Evolutionary conservation across 2,113 vertebrate genomes (phyloP).

Genomic region (Apteryx mantelli): DNA sequence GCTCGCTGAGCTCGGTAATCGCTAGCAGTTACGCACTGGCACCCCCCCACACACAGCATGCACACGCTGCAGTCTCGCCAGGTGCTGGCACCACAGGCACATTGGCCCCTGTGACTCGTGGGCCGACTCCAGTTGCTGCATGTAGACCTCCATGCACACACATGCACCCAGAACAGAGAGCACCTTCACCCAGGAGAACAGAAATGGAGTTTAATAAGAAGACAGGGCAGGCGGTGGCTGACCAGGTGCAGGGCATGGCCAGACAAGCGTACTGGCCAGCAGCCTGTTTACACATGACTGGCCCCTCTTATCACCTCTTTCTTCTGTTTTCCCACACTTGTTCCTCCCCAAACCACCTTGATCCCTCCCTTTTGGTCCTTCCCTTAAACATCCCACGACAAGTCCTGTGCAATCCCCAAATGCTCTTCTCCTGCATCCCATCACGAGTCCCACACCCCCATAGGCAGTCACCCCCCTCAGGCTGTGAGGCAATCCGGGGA

Average conservation of each 20-base stretch:
- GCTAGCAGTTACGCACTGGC: neutral
- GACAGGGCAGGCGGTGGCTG: rapidly evolving
- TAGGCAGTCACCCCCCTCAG: neutral
- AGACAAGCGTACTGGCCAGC: neutral
- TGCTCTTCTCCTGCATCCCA: neutral
- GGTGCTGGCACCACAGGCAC: neutral
- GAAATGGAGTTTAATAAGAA: no score
- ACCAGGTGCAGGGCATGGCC: neutral
- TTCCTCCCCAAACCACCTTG: neutral
- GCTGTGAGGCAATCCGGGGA: neutral
- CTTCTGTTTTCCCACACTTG: neutral
- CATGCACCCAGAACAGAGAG: no score
- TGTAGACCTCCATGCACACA: neutral
- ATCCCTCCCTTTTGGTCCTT: neutral
- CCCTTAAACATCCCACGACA: neutral
- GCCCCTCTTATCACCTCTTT: neutral
- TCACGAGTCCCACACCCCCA: rapidly evolving
- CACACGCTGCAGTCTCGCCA: neutral
- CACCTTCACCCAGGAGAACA: no score
- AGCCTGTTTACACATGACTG: neutral
- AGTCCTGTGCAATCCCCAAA: neutral
- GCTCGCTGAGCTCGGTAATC: neutral
- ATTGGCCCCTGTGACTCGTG: neutral
- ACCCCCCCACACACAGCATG: no score
- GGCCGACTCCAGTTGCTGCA: neutral